Conservation (phyloP, 2,113 vertebrate genomes). For the Scopus umbretta region DNA sequence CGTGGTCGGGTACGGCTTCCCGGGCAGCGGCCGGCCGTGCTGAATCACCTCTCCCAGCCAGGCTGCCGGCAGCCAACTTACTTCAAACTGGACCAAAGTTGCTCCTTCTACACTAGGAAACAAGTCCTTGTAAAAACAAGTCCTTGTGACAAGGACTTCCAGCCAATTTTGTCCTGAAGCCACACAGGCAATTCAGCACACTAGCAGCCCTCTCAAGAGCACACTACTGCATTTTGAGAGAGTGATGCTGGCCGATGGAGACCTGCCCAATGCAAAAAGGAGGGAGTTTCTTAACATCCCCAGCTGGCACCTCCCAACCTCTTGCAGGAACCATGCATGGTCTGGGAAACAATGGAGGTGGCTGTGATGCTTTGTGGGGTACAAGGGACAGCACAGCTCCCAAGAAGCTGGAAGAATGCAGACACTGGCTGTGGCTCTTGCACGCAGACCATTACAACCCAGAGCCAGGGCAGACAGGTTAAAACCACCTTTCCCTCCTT, state of each 20-base stretch:
- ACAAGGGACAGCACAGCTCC: not conserved
- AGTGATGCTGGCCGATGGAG: fast-evolving
- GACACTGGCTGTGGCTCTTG: not conserved
- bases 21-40: not conserved
- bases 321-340: not conserved
- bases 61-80: not conserved
- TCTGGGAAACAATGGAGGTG: not conserved
- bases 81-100: not conserved
- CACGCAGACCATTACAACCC: not conserved
- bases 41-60: conserved; percentile 2
- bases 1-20: not conserved
- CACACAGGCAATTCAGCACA: not conserved
- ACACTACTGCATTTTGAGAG: fast-evolving
- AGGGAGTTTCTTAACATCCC: not conserved
- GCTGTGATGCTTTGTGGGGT: not conserved
- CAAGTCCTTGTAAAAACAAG: not conserved
- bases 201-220: not conserved
- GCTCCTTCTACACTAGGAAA: not conserved
- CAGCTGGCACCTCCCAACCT: not conserved
- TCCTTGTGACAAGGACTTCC: not conserved
- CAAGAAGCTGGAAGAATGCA: not conserved
- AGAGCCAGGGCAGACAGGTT: not conserved
- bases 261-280: not conserved
- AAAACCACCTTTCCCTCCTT: not conserved
- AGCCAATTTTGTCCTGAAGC: not conserved